Evolutionary conservation across 1,140 invertebrate genomes (phyloP).

Genomic region (Scylla paramamosain): DNA sequence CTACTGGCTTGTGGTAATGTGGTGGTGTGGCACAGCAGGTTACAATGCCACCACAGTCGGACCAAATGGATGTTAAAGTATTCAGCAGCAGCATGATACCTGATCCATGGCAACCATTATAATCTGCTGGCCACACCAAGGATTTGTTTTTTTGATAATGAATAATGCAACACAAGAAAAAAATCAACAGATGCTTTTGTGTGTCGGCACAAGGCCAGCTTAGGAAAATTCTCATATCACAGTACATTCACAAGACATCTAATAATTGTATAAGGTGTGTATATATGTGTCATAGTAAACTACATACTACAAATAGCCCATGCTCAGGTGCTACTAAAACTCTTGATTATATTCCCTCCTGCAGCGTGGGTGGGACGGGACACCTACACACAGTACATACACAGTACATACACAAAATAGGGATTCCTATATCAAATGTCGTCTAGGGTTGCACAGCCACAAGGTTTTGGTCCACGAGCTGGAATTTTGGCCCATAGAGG

Average conservation of each 20-base stretch:
- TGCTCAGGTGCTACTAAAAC: constrained; percentile 42
- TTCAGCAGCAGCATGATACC: constrained; percentile 60
- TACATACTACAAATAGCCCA: constrained; percentile 32
- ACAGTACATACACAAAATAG: constrained; percentile 73
- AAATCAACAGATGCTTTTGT: constrained; percentile 62
- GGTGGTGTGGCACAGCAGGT: constrained; percentile 23
- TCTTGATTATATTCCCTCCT: constrained; percentile 61
- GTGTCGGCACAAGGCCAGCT: constrained; percentile 51
- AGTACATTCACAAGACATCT: constrained; percentile 72
- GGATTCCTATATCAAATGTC: constrained; percentile 66
- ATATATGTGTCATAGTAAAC: constrained; percentile 37
- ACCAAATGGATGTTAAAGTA: constrained; percentile 56
- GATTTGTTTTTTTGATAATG: constrained; percentile 57
- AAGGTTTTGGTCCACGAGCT: constrained; percentile 73
- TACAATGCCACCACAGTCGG: constrained; percentile 25
- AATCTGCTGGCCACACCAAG: constrained; percentile 34
- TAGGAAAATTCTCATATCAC: constrained; percentile 70
- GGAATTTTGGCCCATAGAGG: constrained; percentile 65
- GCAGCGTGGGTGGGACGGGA: constrained; percentile 61
- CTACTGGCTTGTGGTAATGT: constrained; percentile 30
- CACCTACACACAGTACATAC: constrained; percentile 46
- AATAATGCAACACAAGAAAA: constrained; percentile 68
- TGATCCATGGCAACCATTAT: constrained; percentile 47
- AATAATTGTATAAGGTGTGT: constrained; percentile 45
- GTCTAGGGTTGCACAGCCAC: constrained; percentile 69